Evolutionary conservation across 2,113 vertebrate species (phyloP), one percentile per base, ranked within the genome.

Genomic region (Perognathus longimembris): DNA sequence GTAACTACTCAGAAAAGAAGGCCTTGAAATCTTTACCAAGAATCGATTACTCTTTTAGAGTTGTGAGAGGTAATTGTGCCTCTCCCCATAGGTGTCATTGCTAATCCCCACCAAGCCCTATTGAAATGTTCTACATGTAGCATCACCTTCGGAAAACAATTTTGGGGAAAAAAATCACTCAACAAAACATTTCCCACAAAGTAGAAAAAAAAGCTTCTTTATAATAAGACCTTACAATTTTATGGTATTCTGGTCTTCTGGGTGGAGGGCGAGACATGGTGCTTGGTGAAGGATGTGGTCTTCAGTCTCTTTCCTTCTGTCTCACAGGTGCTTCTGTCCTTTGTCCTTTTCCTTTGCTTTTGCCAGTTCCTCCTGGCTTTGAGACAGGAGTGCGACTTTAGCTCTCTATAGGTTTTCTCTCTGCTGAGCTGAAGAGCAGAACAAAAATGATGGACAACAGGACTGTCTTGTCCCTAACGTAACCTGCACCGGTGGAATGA

Each of bases 151-250:
- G 59, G 71, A 94, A 95, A 61, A 84, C 90, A 66, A 34, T 64
- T 64, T 86, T 14, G 50, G 50, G 15, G 17, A 54, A 54, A 54
- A 20, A 57, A 85, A 69, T 64, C 20, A 32, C 24, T 87, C 32
- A 76, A 91, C 57, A 64, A 85, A 92, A 84, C 40, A 84, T 77
- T 88, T 82, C 67, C 79, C 76, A 38, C 54, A 38, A 92, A 66
- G 28, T 21, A 90, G 78, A 75, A 80, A 38, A 88, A 75, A 38
- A 75, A 34, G 7, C 5, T 17, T 80, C 22, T 90, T 80, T 76
- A 88, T 42, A 93, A 92, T 96, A 87, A 85, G 21, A 0, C 69
- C 98, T 98, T 98, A 98, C 98, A 95, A 98, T 98, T 98, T 98
- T 98, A 85, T 96, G 96, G 89, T 97, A 97, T 79, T 98, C 98